phyloP scores from a whole-genome alignment of 2,113 vertebrate species.

The Proterorhinus semilunaris region DNA sequence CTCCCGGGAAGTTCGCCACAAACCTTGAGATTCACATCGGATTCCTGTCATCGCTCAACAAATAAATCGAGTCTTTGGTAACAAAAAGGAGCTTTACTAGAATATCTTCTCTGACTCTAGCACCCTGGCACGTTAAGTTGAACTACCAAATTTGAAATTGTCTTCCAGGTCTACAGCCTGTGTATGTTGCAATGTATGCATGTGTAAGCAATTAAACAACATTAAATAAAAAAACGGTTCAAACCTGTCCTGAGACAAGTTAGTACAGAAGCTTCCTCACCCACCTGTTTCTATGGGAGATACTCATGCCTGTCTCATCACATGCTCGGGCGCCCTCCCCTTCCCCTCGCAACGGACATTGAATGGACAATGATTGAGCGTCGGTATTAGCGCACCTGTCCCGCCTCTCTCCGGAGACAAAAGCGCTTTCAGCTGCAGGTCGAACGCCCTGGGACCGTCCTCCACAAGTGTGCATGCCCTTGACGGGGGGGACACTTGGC shows the following conservation, averaged over 20 bases:
- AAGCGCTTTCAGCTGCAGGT: constrained; percentile 33
- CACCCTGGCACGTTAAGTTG: too few relatives aligned
- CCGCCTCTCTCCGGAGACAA: constrained; percentile 2
- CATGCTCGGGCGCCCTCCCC: constrained; percentile 16
- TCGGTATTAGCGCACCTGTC: constrained; percentile 29
- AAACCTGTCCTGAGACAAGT: too few relatives aligned
- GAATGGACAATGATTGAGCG: constrained; percentile 58
- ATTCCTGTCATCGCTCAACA: not conserved
- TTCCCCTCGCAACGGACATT: constrained; percentile 31
- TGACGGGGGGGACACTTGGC: constrained; percentile 32
- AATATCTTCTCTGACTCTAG: too few relatives aligned
- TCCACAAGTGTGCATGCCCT: constrained; percentile 39
- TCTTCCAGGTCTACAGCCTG: too few relatives aligned
- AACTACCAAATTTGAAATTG: too few relatives aligned
- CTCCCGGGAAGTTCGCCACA: not conserved
- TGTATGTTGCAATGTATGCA: too few relatives aligned
- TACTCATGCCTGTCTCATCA: not conserved
- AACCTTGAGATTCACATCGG: not conserved
- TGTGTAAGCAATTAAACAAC: too few relatives aligned
- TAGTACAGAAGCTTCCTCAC: not conserved
- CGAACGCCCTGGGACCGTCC: not conserved
- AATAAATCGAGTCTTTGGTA: not conserved
- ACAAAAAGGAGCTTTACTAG: not conserved
- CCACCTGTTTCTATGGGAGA: not conserved
- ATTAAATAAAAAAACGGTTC: too few relatives aligned